Base-by-base conservation (phyloP, 92 coral and sea anemone species). In the Porites divaricata region DNA sequence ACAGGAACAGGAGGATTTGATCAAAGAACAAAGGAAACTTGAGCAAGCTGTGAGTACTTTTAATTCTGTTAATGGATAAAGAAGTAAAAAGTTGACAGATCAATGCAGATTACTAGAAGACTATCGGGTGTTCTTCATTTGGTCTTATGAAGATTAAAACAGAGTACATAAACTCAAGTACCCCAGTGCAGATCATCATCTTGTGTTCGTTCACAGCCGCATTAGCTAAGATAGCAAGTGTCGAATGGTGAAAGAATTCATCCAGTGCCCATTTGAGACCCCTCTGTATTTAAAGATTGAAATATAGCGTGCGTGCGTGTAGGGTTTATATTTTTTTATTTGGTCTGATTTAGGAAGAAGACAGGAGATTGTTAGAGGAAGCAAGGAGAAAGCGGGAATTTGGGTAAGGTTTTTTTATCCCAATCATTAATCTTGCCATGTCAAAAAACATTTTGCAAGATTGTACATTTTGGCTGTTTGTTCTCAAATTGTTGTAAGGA, bases 11-110 rank as follows among this genome's bases (percentile, higher is more conserved):
- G 99, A 96, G 48, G 87, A 93, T 49, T 76, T 96, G 26, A 74
- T 85, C 48, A 92, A 88, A 65, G 99, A 93, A 82, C 98, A 96
- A 78, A 79, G 90, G 63, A 96, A 83, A 83, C 69, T 96, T 21
- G 98, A 96, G 63, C 90, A 96, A 89, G 99, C 97, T 45, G 99
- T 96, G 70, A 95, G 99, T 92, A 49, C 45, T 35, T 35, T 72
- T 35, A 14, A 17, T 65, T 75, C 7, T 5, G 11, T 22, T 2
- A 15, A 4, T 24, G 23, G 17, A 9, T 4, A 45, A 28, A 11
- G 8, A 8, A 70, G 45, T 35, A 6, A 13, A 20, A 19, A 49
- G 48, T 49, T 72, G 57, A 10, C 1, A 45, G 20, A 50, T 23
- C 59, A 54, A 54, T 54, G 59, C 59, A 15, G 59, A 54, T 15